Evolutionary conservation across 2,113 vertebrate genomes (phyloP), one percentile per base, ranked within the genome.

Genomic region (Neodontobutis hainanensis): DNA sequence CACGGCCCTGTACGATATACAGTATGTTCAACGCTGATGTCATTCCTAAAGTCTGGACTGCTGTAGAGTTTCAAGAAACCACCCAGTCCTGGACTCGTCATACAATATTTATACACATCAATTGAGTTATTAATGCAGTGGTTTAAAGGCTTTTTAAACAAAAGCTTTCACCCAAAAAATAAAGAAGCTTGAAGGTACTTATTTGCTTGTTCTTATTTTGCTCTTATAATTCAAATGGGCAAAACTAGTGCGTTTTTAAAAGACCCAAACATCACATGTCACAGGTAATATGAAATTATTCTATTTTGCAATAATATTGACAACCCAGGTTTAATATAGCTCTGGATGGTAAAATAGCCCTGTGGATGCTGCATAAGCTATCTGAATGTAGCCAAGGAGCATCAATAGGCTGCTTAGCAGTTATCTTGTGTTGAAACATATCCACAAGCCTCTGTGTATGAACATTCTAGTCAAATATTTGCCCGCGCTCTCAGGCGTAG

Each of bases 401-500:
- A 46, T 46, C 49, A 69, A 60, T 42, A 40, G 40, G 56, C 51
- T 60, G 47, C 36, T 59, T 16, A 5, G 51, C 65, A 73, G 73
- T 81, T 66, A 68, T 34, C 62, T 49, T 60, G 60, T 83, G 80
- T 76, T 81, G 65, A 87, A 81, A 77, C 53, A 38, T 77, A 74
- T 50, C 75, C 77, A 15, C 63, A 19, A 59, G 46, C 65, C 42
- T 65, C 9, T 55, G 14, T 72, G 61, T 48, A 49, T 59, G 69
- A 67, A 76, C 5, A 32, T 66, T 71, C 78, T 86, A 69, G 81
- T 89, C 85, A 92, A 93, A 92, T 92, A 92, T 92, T 93, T 92
- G 84, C 84, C 76, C 85, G 73, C 81, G 73, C 81, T 91, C 83
- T 86, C 58, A 77, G 78, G 80, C 80, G 71, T 65, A 75, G 73